Conservation (phyloP, 2,113 vertebrate species). For the Ornithorhynchus anatinus region DNA sequence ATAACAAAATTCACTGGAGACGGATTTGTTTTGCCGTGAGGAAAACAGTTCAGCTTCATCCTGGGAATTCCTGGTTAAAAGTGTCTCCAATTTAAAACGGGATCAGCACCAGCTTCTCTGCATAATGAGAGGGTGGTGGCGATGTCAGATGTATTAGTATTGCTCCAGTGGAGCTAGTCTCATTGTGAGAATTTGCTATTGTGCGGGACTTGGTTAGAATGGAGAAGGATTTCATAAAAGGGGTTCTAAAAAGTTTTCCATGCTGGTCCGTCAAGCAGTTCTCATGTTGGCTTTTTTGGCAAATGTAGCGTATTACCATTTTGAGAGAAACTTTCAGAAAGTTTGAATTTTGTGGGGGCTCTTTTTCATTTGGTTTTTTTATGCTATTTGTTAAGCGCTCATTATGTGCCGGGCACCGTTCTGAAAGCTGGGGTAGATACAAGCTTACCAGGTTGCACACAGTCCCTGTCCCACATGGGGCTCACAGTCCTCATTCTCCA, state of each 20-base stretch:
- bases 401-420: too few species aligned
- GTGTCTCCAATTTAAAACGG: conserved; percentile 78
- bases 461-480: too few species aligned
- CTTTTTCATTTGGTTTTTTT: too few species aligned
- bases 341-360: conserved; percentile 33
- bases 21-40: conserved; percentile 84
- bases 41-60: conserved; percentile 82
- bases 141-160: conserved; percentile 89
- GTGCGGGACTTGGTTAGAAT: conserved; percentile 84
- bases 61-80: conserved; percentile 81
- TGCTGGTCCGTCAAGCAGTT: conserved; percentile 48
- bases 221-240: conserved; percentile 83
- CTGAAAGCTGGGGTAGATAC: too few species aligned
- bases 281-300: conserved; percentile 51
- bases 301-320: conserved; percentile 51
- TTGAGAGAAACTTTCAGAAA: conserved; percentile 25
- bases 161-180: conserved; percentile 91
- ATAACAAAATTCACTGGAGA: conserved; percentile 84
- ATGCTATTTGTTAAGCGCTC: too few species aligned
- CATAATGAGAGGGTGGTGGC: conserved; percentile 80
- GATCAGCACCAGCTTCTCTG: conserved; percentile 77
- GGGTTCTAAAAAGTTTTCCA: conserved; percentile 68
- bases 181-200: conserved; percentile 84
- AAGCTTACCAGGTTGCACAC: too few species aligned
- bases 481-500: too few species aligned